Evolutionary conservation across 2,797 vertebrate species (phyloP).

Genomic region (Mormyrus hasselquistii): DNA sequence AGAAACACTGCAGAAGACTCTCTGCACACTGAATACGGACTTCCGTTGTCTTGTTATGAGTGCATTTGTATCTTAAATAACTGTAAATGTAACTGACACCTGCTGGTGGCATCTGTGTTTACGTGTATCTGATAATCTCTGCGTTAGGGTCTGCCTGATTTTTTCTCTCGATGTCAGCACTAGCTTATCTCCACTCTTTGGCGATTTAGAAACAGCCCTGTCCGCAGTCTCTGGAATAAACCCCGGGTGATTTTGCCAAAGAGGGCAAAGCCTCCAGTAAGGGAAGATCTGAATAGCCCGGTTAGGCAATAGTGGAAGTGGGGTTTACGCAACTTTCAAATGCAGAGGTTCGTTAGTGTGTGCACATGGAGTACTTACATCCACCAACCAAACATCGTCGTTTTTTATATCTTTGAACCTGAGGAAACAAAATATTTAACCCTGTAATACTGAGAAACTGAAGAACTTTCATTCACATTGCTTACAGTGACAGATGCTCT

Average conservation of each 20-base stretch:
- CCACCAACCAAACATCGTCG: conserved; percentile 68
- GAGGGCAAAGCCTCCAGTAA: conserved; percentile 19
- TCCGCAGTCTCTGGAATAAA: conserved; percentile 38
- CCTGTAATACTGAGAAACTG: not conserved
- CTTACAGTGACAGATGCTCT: not conserved
- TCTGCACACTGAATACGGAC: not conserved
- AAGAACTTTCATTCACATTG: not conserved
- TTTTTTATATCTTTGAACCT: conserved; percentile 69
- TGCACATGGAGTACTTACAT: conserved; percentile 55
- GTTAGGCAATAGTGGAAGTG: conserved; percentile 11
- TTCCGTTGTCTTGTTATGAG: not conserved
- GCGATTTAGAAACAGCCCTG: conserved; percentile 32
- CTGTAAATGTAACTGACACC: not conserved
- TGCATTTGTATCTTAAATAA: not conserved
- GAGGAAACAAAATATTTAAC: not conserved
- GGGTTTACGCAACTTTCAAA: not conserved
- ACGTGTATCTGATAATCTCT: not conserved
- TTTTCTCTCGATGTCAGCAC: not conserved
- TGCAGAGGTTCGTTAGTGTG: not conserved
- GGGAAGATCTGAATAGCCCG: conserved; percentile 42
- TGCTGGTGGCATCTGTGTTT: not conserved
- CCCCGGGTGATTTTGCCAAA: conserved; percentile 47
- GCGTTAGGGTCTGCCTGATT: not conserved
- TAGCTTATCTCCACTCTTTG: conserved; percentile 20
- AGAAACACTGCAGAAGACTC: not conserved